phyloP scores from a whole-genome alignment of 2,888 invertebrate genomes.

The Nasonovia ribisnigri region DNA sequence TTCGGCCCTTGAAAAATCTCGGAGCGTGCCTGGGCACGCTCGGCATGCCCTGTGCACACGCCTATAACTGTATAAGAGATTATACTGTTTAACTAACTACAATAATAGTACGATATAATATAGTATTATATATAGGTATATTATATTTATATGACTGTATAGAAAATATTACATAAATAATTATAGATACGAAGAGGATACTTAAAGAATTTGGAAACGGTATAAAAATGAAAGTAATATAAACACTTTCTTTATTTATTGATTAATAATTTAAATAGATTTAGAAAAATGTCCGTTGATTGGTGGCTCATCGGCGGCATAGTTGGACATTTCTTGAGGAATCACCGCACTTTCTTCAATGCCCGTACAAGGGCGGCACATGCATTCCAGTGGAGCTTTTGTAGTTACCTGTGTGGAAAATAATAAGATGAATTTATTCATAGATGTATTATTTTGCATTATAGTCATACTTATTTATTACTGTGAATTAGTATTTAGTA shows the following conservation, averaged over 20 bases:
- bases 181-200: constrained; percentile 30
- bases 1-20: too few species aligned
- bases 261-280: constrained; percentile 71
- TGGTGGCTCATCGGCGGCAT: constrained; percentile 84
- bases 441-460: neutral
- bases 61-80: constrained; percentile 22
- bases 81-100: constrained; percentile 25
- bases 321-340: constrained; percentile 91
- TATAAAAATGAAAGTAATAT: constrained; percentile 45
- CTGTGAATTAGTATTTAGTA: neutral
- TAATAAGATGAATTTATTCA: neutral
- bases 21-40: too few species aligned
- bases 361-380: constrained; percentile 93
- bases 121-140: neutral
- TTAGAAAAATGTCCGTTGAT: constrained; percentile 85
- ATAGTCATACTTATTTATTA: neutral
- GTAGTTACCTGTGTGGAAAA: constrained; percentile 80
- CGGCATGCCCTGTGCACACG: too few species aligned
- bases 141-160: constrained; percentile 9
- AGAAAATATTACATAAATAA: constrained; percentile 26
- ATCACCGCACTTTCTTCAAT: constrained; percentile 89
- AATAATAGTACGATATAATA: neutral
- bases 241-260: constrained; percentile 46
- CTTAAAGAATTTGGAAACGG: neutral
- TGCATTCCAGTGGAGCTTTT: constrained; percentile 91